Percentiles rank a stretch among this genome's conserved stretches.
Evolutionary conservation across 2,888 invertebrate species (phyloP).

Genomic region (Axea sp.): DNA sequence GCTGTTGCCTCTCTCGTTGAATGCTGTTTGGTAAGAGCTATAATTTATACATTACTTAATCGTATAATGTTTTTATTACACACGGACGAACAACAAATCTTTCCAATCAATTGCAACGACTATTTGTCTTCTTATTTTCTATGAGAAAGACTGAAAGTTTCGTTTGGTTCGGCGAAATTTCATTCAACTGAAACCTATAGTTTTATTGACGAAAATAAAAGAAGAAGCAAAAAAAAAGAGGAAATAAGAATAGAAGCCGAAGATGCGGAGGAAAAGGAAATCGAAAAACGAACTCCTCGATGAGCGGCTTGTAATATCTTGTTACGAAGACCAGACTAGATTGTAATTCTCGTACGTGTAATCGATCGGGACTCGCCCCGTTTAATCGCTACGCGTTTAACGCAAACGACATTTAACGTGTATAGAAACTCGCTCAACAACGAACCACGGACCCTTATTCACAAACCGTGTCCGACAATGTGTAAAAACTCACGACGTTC

Average conservation of each 20-base stretch:
- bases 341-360: slow-evolving; percentile 30
- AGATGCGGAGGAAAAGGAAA: slow-evolving; percentile 11
- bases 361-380: slow-evolving; percentile 53
- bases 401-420: slow-evolving; percentile 44
- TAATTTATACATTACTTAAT: no score
- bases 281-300: slow-evolving; percentile 28
- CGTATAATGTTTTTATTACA: background rate
- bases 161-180: slow-evolving; percentile 24
- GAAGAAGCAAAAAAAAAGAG: background rate
- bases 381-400: slow-evolving; percentile 54
- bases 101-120: slow-evolving; percentile 4
- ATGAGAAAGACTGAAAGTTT: slow-evolving; percentile 14
- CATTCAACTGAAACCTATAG: slow-evolving; percentile 18
- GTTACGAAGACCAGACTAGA: slow-evolving; percentile 21
- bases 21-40: no score
- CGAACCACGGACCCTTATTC: slow-evolving; percentile 22
- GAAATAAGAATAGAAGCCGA: background rate
- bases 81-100: slow-evolving; percentile 1
- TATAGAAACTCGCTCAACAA: background rate
- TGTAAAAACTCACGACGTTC: slow-evolving; percentile 16
- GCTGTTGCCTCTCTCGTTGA: no score
- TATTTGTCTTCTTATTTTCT: slow-evolving; percentile 10
- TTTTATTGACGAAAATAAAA: slow-evolving; percentile 7
- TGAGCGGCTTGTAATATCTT: slow-evolving; percentile 45
- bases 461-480: slow-evolving; percentile 20